phyloP scores from a whole-genome alignment of 2,888 invertebrate species.

The Idaea dimidiata region DNA sequence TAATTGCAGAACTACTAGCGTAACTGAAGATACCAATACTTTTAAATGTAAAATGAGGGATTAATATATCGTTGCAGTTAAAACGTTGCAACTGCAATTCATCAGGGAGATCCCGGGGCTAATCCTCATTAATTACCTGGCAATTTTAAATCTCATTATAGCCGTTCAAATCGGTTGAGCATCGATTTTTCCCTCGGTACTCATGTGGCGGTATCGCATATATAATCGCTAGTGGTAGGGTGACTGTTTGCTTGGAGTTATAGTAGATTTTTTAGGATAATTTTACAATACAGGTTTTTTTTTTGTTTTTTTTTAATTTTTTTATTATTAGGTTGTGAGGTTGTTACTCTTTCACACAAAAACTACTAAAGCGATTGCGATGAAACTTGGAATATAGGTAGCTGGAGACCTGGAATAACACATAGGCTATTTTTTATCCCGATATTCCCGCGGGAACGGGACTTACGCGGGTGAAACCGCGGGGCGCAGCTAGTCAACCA shows the following conservation, averaged over 20 bases:
- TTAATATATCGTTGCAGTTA: constrained; percentile 2
- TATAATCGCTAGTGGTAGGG: constrained; percentile 59
- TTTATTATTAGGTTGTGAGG: no score
- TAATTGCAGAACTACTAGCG: no score
- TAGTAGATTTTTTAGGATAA: constrained; percentile 18
- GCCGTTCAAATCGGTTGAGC: constrained; percentile 66
- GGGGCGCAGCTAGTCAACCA: no score
- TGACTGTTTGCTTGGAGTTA: constrained; percentile 46
- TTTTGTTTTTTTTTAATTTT: no score
- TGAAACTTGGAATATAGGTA: no score
- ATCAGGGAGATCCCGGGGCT: constrained; percentile 48
- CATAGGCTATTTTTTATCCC: no score
- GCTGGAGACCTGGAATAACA: no score
- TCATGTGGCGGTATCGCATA: constrained; percentile 53
- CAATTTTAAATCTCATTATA: constrained; percentile 75
- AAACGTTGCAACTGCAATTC: constrained; percentile 30
- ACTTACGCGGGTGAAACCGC: no score
- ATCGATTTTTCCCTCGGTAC: constrained; percentile 65
- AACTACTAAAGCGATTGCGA: no score
- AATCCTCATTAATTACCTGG: constrained; percentile 73
- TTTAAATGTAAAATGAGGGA: neutral
- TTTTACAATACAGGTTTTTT: constrained; percentile 9
- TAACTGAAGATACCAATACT: no score
- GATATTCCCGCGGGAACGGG: no score
- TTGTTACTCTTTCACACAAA: no score